A percentile compares a stretch with the other conserved stretches of the same genome.
phyloP scores from a whole-genome alignment of 2,888 invertebrate genomes.

The Asteroscopus sphinx region DNA sequence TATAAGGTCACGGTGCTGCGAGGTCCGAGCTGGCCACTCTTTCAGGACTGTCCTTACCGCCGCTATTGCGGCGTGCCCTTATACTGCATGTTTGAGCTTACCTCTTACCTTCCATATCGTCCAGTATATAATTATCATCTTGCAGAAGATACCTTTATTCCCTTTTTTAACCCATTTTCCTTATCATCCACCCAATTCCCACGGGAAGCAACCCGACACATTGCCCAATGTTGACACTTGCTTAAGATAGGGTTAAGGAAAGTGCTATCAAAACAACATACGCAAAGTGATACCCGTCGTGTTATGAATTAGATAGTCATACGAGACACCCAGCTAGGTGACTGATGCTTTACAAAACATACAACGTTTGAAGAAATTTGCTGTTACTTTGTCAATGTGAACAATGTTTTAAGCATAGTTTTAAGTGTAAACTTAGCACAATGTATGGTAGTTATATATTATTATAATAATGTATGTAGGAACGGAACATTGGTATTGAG shows the following conservation, averaged over 20 bases:
- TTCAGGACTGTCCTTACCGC: too few relatives aligned
- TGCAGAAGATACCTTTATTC: background rate
- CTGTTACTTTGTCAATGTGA: slow-evolving; percentile 17
- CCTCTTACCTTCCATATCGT: too few relatives aligned
- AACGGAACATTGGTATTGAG: too few relatives aligned
- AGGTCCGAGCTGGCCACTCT: too few relatives aligned
- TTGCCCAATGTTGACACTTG: slow-evolving; percentile 62
- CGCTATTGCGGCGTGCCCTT: too few relatives aligned
- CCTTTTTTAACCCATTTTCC: background rate
- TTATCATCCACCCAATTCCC: slow-evolving; percentile 47
- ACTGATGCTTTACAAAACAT: slow-evolving; percentile 40
- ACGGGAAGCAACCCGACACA: slow-evolving; percentile 40
- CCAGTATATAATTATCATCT: too few relatives aligned
- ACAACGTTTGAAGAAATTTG: slow-evolving; percentile 10
- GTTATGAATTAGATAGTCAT: slow-evolving; percentile 39
- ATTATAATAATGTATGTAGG: too few relatives aligned
- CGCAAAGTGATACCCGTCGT: slow-evolving; percentile 6
- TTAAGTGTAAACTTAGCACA: too few relatives aligned
- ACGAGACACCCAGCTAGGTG: slow-evolving; percentile 14
- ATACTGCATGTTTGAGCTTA: too few relatives aligned
- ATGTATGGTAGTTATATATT: too few relatives aligned
- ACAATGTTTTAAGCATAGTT: slow-evolving; percentile 7
- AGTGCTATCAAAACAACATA: slow-evolving; percentile 58
- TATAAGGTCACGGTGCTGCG: too few relatives aligned
- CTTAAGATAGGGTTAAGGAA: slow-evolving; percentile 59